Evolutionary conservation across 1,140 invertebrate species (phyloP), one percentile per base, ranked within the genome.

Genomic region (Penaeus chinensis): DNA sequence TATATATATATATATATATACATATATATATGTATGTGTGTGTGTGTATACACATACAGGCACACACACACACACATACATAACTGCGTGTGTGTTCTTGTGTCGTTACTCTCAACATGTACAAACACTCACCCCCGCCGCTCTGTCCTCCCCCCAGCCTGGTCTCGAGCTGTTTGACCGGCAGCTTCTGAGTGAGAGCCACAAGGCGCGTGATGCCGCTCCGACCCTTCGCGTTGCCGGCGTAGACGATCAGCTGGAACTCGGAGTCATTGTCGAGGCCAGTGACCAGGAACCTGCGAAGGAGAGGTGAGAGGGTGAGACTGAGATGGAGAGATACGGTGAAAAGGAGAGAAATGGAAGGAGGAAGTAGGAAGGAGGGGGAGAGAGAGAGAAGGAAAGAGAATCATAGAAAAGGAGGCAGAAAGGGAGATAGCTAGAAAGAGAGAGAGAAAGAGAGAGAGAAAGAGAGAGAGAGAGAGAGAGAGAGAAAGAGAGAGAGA

Each of bases 221-320:
- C 11, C 86, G 80, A 2, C 86, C 86, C 63, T 87, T 87, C 19
- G 80, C 69, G 27, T 87, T 87, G 22, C 86, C 86, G 16, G 86
- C 80, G 62, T 87, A 87, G 27, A 87, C 86, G 37, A 87, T 87
- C 69, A 87, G 80, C 62, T 87, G 86, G 74, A 87, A 87, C 74
- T 87, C 80, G 3, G 86, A 87, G 37, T 87, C 86, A 27, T 87
- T 87, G 47, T 87, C 86, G 54, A 87, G 80, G 13, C 86, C 86
- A 1, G 81, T 82, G n/a, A 87, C 86, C 61, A 87, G 54, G 24
- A 87, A 87, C 69, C 86, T 87, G 81, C 19, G 37, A 16, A 24
- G n/a, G 47, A 60, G n/a, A 47, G 3, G 24, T 37, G 65, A 0
- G 62, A 24, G 24, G n/a, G 22, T 8, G 24, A 13, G 37, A 18